Percentiles rank a stretch among this genome's conserved stretches.
Evolutionary conservation across 2,888 invertebrate species (phyloP).

Genomic region (Bursaphelenchus okinawaensis): DNA sequence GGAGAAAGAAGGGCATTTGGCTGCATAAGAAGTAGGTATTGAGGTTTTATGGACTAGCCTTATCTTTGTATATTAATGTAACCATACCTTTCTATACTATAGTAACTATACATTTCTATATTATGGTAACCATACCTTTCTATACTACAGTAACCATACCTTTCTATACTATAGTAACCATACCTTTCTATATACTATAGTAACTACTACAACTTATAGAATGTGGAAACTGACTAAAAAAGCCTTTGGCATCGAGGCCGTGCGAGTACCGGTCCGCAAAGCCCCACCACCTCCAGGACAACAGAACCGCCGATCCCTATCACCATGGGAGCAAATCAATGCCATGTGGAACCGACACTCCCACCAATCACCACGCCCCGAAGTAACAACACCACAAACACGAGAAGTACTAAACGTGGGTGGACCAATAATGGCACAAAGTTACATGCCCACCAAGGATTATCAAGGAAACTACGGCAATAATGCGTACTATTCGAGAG

Average conservation of each 20-base stretch:
- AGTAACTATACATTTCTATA: no score
- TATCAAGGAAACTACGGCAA: not conserved
- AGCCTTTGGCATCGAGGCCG: conserved; percentile 41
- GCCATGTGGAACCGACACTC: conserved; percentile 7
- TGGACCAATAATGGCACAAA: conserved; percentile 11
- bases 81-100: no score
- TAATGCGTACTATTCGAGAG: not conserved
- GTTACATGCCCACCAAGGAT: conserved; percentile 3
- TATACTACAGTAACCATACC: no score
- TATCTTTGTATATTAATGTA: no score
- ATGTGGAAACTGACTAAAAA: conserved; percentile 40
- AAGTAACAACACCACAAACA: not conserved
- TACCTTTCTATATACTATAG: no score
- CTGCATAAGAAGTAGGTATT: conserved; percentile 33
- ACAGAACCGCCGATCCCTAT: conserved; percentile 21
- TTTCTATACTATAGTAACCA: no score
- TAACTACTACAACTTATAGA: no score
- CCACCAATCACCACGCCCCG: not conserved
- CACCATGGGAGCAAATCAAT: conserved; percentile 28
- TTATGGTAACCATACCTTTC: no score
- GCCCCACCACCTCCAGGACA: conserved; percentile 48
- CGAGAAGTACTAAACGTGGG: conserved; percentile 10
- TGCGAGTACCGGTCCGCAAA: conserved; percentile 45
- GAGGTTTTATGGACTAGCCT: no score
- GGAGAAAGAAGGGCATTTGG: conserved; percentile 34